Conservation (phyloP, 2,888 invertebrate species). For the Philonicus albiceps region DNA sequence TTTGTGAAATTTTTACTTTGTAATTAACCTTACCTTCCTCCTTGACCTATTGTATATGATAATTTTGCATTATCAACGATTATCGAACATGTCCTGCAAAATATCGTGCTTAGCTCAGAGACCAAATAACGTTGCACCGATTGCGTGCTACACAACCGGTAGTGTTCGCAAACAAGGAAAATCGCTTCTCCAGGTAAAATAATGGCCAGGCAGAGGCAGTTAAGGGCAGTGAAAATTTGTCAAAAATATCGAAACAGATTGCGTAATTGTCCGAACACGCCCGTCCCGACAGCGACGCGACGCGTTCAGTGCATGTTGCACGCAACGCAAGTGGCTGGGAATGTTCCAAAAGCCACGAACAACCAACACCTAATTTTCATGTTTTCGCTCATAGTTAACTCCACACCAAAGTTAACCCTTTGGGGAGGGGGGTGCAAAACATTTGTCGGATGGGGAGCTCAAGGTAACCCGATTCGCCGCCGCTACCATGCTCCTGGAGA, state of each 20-base stretch:
- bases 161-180: neutral
- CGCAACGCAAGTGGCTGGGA: neutral
- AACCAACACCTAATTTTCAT: slow-evolving; percentile 11
- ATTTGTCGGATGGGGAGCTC: neutral
- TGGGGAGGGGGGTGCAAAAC: neutral
- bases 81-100: neutral
- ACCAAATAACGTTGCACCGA: neutral
- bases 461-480: neutral
- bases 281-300: neutral
- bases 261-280: neutral
- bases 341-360: neutral
- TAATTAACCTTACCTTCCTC: too few species aligned
- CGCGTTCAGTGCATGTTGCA: slow-evolving; percentile 9
- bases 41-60: too few species aligned
- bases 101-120: neutral
- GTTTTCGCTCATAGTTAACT: neutral
- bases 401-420: neutral
- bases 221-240: neutral
- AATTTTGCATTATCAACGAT: neutral
- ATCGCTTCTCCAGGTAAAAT: neutral
- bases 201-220: neutral
- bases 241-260: neutral
- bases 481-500: neutral
- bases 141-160: neutral
- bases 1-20: too few species aligned